These are phyloP conservation scores for Perognathus longimembris DNA, from an alignment of 2,113 vertebrate genomes.

Conservation along the genomic window DNA sequence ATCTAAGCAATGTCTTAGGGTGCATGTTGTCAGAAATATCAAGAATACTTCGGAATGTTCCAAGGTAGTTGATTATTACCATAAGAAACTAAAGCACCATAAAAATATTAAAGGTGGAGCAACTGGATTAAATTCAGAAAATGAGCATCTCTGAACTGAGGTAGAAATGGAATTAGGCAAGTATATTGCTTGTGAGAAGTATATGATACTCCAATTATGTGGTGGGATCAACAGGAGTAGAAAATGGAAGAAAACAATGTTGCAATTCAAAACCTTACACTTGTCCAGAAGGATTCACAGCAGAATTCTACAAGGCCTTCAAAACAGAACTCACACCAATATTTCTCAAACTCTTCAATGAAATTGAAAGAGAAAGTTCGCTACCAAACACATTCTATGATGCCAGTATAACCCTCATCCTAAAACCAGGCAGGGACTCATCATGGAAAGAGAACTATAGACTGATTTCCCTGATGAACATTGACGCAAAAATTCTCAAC, in stretches of 20 bases:
- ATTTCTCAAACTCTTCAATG: too few species aligned
- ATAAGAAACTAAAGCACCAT: neutral
- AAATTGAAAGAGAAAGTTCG: too few species aligned
- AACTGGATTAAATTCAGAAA: neutral
- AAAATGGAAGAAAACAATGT: neutral
- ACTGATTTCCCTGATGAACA: too few species aligned
- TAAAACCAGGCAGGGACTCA: too few species aligned
- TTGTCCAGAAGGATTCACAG: too few species aligned
- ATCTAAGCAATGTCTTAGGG: neutral
- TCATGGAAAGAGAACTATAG: too few species aligned
- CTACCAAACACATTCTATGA: too few species aligned
- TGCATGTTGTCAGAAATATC: neutral
- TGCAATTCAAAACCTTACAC: neutral
- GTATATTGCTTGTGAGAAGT: neutral
- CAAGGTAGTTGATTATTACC: neutral
- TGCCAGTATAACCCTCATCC: too few species aligned
- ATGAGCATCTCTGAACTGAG: neutral
- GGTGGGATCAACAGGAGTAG: neutral
- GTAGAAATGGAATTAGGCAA: neutral
- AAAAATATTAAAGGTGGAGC: neutral
- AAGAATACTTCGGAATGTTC: neutral
- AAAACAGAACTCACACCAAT: too few species aligned
- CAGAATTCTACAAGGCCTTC: too few species aligned
- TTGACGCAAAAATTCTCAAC: too few species aligned
- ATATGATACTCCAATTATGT: neutral